phyloP scores from a whole-genome alignment of 2,888 invertebrate genomes.

The Tetheella fluctuosa region DNA sequence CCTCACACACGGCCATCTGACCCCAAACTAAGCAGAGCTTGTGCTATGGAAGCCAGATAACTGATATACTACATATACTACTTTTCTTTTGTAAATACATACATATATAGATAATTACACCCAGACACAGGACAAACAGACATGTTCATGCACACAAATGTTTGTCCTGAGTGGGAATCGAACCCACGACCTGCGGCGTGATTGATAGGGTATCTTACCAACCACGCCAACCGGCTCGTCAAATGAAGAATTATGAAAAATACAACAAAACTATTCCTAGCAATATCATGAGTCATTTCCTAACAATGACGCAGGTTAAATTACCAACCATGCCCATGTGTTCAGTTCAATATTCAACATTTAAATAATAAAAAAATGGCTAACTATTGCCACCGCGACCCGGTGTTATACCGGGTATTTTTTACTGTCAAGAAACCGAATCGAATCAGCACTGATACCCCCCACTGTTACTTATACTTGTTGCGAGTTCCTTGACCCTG shows the following conservation, averaged over 20 bases:
- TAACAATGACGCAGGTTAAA: neutral
- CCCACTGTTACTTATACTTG: constrained; percentile 32
- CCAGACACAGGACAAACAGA: no score
- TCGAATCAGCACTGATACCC: constrained; percentile 35
- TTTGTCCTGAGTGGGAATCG: no score
- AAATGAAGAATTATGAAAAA: neutral
- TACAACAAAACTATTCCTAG: neutral
- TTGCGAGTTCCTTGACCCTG: constrained; percentile 37
- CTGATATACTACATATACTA: no score
- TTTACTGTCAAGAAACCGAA: constrained; percentile 38
- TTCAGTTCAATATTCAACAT: neutral
- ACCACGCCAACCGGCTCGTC: no score
- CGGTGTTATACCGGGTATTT: constrained; percentile 35
- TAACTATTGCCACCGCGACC: constrained; percentile 32
- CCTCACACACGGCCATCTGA: no score
- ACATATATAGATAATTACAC: no score
- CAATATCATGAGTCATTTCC: neutral
- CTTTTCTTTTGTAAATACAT: no score
- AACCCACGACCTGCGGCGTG: no score
- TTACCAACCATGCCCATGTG: neutral
- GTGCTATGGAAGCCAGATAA: no score
- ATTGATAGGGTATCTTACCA: no score
- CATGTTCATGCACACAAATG: no score
- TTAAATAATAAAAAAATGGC: constrained; percentile 12
- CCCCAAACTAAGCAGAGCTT: no score